Conservation (phyloP, 2,113 vertebrate genomes). For the Sinocyclocheilus rhinocerous region DNA sequence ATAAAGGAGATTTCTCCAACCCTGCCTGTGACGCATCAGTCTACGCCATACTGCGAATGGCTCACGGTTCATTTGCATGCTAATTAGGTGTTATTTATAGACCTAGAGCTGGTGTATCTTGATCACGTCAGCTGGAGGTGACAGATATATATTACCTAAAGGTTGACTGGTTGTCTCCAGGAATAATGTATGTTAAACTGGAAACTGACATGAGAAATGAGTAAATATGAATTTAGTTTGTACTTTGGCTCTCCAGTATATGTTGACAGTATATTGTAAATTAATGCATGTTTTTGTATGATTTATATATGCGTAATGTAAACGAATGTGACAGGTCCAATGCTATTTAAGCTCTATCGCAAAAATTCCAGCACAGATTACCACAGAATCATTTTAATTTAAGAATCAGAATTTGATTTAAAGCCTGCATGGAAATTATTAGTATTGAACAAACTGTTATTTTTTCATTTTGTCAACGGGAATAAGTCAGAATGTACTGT, state of each 20-base stretch:
- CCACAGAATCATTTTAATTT: too few relatives aligned
- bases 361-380: too few relatives aligned
- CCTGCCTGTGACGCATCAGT: slow-evolving; percentile 29
- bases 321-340: too few relatives aligned
- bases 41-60: slow-evolving; percentile 19
- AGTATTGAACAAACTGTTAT: neutral
- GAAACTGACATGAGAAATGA: too few relatives aligned
- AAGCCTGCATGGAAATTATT: neutral
- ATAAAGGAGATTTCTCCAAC: neutral
- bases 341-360: too few relatives aligned
- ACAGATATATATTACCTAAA: neutral
- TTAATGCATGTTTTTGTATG: too few relatives aligned
- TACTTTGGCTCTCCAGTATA: too few relatives aligned
- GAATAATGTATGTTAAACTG: neutral
- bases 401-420: too few relatives aligned
- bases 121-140: neutral
- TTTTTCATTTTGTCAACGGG: neutral
- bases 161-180: neutral
- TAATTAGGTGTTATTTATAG: slow-evolving; percentile 40
- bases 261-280: too few relatives aligned
- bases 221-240: too few relatives aligned
- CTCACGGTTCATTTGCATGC: slow-evolving; percentile 25
- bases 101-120: neutral
- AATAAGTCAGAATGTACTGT: neutral
- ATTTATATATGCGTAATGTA: too few relatives aligned